Base-by-base conservation (phyloP, 35 echinoderm and acorn worm genomes). In the Ptychodera flava region DNA sequence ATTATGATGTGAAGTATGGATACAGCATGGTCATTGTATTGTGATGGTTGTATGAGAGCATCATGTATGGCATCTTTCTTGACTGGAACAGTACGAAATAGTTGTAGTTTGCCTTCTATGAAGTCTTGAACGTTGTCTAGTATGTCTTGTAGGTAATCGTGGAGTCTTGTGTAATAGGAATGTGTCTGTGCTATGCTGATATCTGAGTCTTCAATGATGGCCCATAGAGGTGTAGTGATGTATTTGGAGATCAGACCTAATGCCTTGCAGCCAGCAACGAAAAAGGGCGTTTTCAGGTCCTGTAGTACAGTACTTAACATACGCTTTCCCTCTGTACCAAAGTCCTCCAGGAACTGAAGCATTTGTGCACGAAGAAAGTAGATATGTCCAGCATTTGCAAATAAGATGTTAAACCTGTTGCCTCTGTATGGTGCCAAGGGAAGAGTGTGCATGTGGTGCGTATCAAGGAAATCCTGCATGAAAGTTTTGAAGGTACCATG, bases 211-310 rank as follows among this genome's bases (percentile, higher is more conserved):
- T 89, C 87, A 0, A 89, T 0, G 35, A 30, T 81, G 28, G 29
- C 34, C 87, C 80, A 83, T 0, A 89, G 38, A 34, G 87, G 87
- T 29, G 87, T 31, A 86, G 34, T 91, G 76, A 91, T 91, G 45
- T 34, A 16, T 33, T 91, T 91, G 64, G 78, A 86, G 29, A 91
- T 37, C 1, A 91, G 33, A 16, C 89, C 89, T 28, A 91, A 36
- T 15, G 80, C 84, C 29, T 85, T 86, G 81, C 89, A 91, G 28
- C 89, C 89, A 86, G 89, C 89, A 31, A 91, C 84, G 52, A 80
- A 91, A 33, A 91, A 79, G 0, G 83, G 77, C 38, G 80, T 78
- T 79, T 38, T 77, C 10, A 85, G 14, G 33, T 91, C 89, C n/a
- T 83, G 83, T 86, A 79, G 53, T 28, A 91, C 16, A n/a, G n/a